A percentile compares a stretch with the other conserved stretches of the same genome.
phyloP scores from a whole-genome alignment of 2,113 vertebrate species.

The Rhinogobius similis region DNA sequence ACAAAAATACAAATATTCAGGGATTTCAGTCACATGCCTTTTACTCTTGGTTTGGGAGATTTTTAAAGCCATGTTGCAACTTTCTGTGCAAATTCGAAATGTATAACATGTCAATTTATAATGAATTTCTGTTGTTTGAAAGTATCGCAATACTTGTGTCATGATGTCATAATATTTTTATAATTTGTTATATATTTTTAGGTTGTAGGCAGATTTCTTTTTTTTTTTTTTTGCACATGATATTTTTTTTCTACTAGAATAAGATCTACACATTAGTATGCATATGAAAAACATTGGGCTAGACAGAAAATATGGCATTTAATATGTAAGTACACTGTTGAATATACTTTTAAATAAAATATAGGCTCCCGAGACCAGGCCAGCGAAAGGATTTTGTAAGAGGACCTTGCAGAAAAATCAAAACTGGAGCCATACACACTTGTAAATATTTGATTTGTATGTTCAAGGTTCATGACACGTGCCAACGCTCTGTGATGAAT shows the following conservation, averaged over 20 bases:
- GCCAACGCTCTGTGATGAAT: slow-evolving; percentile 23
- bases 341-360: slow-evolving; percentile 19
- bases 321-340: slow-evolving; percentile 7
- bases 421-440: slow-evolving; percentile 15
- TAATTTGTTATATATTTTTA: not conserved
- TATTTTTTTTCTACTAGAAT: not conserved
- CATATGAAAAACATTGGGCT: not conserved
- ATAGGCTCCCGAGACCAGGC: slow-evolving; percentile 4
- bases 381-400: slow-evolving; percentile 10
- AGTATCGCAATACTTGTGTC: no score
- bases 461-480: slow-evolving; percentile 33
- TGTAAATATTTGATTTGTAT: slow-evolving; percentile 50
- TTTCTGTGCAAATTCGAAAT: no score
- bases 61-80: no score
- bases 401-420: slow-evolving; percentile 16
- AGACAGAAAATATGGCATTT: not conserved
- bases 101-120: no score
- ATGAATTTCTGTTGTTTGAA: no score
- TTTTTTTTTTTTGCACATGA: not conserved
- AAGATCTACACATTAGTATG: not conserved
- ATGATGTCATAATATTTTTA: no score
- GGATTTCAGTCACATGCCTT: not conserved
- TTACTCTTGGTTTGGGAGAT: no score
- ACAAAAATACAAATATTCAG: not conserved
- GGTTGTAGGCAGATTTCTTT: no score